A percentile compares a stretch with the other conserved stretches of the same genome.
Evolutionary conservation across 1,140 invertebrate species (phyloP).

Genomic region (Ostrea denselamellosa): DNA sequence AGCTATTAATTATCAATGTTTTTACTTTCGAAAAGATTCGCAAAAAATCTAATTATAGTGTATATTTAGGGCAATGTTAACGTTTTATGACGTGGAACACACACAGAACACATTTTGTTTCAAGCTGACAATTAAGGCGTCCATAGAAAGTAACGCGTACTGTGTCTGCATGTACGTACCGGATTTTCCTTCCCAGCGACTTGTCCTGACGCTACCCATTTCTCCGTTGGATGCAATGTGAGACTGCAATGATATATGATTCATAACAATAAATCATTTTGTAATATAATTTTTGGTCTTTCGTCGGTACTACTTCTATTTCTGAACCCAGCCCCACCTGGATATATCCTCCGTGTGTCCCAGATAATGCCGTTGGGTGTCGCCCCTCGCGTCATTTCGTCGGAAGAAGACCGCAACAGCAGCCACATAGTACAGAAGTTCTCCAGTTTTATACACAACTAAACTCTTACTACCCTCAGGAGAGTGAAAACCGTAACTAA

Average conservation of each 20-base stretch:
- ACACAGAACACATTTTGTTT: too few relatives aligned
- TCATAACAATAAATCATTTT: not conserved
- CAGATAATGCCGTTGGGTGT: constrained; percentile 93
- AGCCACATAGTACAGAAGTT: constrained; percentile 95
- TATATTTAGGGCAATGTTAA: too few relatives aligned
- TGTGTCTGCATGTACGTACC: not conserved
- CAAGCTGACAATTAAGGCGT: too few relatives aligned
- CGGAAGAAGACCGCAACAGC: constrained; percentile 94
- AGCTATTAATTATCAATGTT: not conserved
- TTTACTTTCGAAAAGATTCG: too few relatives aligned
- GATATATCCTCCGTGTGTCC: constrained; percentile 94
- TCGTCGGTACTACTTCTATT: not conserved
- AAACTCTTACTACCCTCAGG: constrained; percentile 93
- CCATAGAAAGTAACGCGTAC: not conserved
- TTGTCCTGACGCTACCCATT: constrained; percentile 93
- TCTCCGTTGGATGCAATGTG: constrained; percentile 93
- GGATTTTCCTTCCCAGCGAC: constrained; percentile 82
- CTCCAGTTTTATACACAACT: constrained; percentile 89
- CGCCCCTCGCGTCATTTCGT: constrained; percentile 83
- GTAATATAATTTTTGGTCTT: not conserved
- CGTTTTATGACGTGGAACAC: too few relatives aligned
- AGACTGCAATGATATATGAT: constrained; percentile 83
- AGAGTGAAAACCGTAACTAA: constrained; percentile 93
- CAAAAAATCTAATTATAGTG: too few relatives aligned
- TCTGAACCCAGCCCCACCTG: constrained; percentile 61